Conservation (phyloP, 2,113 vertebrate species). For the Ammodytes dubius region DNA sequence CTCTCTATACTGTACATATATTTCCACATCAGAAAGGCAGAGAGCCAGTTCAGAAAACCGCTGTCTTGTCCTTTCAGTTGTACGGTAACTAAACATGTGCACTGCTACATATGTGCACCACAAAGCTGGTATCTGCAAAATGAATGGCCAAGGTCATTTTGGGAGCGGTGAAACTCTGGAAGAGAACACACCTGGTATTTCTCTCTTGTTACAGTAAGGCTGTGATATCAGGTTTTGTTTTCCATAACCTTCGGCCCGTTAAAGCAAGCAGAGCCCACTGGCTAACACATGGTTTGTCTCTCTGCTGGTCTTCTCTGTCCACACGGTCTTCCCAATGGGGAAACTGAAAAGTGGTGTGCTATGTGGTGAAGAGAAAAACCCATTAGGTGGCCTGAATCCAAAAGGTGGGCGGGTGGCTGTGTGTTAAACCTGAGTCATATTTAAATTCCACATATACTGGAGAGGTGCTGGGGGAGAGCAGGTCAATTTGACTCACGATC, state of each 20-base stretch:
- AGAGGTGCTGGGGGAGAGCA: background rate
- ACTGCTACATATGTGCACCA: background rate
- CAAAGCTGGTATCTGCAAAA: background rate
- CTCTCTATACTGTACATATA: constrained; percentile 18
- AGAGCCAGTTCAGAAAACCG: constrained; percentile 36
- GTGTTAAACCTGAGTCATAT: background rate
- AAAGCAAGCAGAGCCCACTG: constrained; percentile 41
- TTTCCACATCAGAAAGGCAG: constrained; percentile 7
- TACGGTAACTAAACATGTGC: constrained; percentile 1
- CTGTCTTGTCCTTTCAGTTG: constrained; percentile 10
- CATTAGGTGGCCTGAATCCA: background rate
- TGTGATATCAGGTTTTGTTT: constrained; percentile 41
- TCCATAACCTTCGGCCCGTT: constrained; percentile 38
- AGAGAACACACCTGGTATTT: background rate
- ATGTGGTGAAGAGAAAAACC: background rate
- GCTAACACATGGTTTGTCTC: constrained; percentile 61
- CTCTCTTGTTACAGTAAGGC: constrained; percentile 4
- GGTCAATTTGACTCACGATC: constrained; percentile 5
- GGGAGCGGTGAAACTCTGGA: background rate
- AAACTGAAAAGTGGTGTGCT: constrained; percentile 33
- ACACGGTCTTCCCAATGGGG: constrained; percentile 31
- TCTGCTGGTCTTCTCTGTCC: constrained; percentile 23
- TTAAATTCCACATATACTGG: background rate
- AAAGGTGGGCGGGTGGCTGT: background rate
- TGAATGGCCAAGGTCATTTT: constrained; percentile 1